Percentiles rank a stretch among this genome's conserved stretches.
These are phyloP conservation scores for Drosophila parvula DNA, from an alignment of 1,140 invertebrate genomes.

Conservation along the genomic window DNA sequence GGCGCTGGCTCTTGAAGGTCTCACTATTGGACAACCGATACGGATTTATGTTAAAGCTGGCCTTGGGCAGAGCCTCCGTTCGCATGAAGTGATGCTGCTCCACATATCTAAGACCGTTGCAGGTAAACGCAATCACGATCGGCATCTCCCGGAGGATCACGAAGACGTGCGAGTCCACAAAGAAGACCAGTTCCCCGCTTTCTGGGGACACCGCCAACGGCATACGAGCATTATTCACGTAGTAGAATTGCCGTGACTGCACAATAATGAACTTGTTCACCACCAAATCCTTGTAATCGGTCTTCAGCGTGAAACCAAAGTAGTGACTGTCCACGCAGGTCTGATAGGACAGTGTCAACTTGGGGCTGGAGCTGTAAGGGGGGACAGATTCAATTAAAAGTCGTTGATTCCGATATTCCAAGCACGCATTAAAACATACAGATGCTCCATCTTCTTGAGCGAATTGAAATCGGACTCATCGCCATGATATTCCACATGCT, in stretches of 20 bases:
- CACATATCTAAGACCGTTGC: slow-evolving; percentile 46
- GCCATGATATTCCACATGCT: slow-evolving; percentile 72
- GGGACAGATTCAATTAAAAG: background rate
- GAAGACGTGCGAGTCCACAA: slow-evolving; percentile 78
- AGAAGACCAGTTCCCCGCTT: slow-evolving; percentile 57
- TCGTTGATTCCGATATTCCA: background rate
- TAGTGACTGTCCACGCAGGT: slow-evolving; percentile 75
- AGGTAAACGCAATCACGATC: slow-evolving; percentile 65
- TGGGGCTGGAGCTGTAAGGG: slow-evolving; percentile 34
- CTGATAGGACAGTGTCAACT: slow-evolving; percentile 64
- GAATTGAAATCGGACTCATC: slow-evolving; percentile 76
- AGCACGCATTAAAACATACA: slow-evolving; percentile 32
- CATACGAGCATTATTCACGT: slow-evolving; percentile 64
- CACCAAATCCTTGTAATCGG: slow-evolving; percentile 44
- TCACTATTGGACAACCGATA: slow-evolving; percentile 60
- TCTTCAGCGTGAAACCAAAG: slow-evolving; percentile 75
- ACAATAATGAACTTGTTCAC: slow-evolving; percentile 78
- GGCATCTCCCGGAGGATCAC: slow-evolving; percentile 70
- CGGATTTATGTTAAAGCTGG: slow-evolving; percentile 63
- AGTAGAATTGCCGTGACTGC: slow-evolving; percentile 71
- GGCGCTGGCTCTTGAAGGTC: slow-evolving; percentile 35
- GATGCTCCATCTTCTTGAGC: slow-evolving; percentile 57
- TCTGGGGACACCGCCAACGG: slow-evolving; percentile 43
- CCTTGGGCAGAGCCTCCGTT: slow-evolving; percentile 63
- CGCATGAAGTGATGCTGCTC: slow-evolving; percentile 81